Base-by-base conservation (phyloP, 1,140 invertebrate genomes). In the Drosophila bocqueti region DNA sequence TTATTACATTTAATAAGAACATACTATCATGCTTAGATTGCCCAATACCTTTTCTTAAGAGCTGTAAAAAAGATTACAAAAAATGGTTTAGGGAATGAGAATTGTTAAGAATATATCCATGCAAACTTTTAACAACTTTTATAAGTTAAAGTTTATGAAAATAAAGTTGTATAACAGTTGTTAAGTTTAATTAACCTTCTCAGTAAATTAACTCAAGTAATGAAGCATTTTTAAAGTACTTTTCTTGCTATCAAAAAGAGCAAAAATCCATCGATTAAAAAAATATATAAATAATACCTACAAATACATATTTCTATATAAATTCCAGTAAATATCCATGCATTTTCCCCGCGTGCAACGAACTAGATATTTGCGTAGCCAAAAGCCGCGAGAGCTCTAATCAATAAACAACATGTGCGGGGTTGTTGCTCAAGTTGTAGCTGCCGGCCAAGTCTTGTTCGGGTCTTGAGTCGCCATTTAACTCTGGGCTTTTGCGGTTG, bases 331-430 rank as follows among this genome's bases (percentile, higher is more conserved):
- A 11, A 34, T 34, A 55, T 38, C 9, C 11, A 49, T 29, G 34
- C 6, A 61, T 43, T 65, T 65, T 43, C 13, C 6, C 36, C 5
- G 4, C 3, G 55, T 65, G 60, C n/a, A 50, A n/a, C 40, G 29
- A 42, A 43, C 29, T 36, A 29, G 0, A 18, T 49, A 75, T 75
- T 75, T 64, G 72, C 69, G 40, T 75, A 57, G 58, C 24, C 58
- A 55, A 75, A 74, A 40, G 54, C 54, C 54, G 50, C 34, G 49
- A 55, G 69, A 54, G 43, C 72, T 75, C 49, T 46, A 75, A 75
- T 62, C 50, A 50, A 76, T 61, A 54, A 36, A 74, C 52, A 73
- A 63, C 61, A 64, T 58, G 74, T 60, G 54, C 26, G 46, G 26
- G 18, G 47, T 65, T 52, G 43, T 75, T 59, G 18, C 58, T 61